Percentiles rank a stretch among this genome's conserved stretches.
Evolutionary conservation across 1,140 invertebrate genomes (phyloP).

Genomic region (Nomia melanderi): DNA sequence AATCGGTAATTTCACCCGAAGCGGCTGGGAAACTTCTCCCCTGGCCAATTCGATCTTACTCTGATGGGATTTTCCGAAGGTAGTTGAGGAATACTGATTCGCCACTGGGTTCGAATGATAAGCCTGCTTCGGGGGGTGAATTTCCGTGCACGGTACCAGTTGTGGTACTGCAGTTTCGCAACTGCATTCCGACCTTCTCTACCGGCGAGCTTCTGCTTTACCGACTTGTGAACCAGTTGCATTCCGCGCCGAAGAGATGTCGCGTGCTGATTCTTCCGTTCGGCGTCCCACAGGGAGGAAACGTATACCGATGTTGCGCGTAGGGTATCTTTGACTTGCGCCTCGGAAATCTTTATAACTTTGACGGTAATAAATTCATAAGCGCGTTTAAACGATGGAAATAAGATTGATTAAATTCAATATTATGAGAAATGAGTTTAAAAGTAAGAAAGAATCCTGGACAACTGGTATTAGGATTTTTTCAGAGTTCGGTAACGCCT

Average conservation of each 20-base stretch:
- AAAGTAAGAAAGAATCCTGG: no score
- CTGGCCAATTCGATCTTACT: background rate
- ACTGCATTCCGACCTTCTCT: constrained; percentile 1
- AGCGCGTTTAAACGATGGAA: no score
- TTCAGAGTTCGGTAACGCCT: no score
- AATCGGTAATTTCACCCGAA: background rate
- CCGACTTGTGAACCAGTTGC: constrained; percentile 34
- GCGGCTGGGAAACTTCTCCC: background rate
- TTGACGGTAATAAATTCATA: no score
- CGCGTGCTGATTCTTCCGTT: background rate
- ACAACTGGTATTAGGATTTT: no score
- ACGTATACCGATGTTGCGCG: no score
- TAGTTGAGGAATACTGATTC: background rate
- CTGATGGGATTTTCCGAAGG: background rate
- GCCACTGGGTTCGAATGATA: background rate
- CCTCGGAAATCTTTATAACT: no score
- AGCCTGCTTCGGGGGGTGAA: background rate
- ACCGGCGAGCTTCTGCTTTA: constrained; percentile 49
- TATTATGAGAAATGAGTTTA: no score
- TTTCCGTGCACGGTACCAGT: background rate
- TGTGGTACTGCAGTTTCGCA: constrained; percentile 47
- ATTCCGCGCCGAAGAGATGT: constrained; percentile 33
- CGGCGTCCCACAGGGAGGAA: no score
- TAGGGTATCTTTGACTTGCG: no score
- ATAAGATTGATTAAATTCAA: no score